phyloP scores from a whole-genome alignment of 2,888 invertebrate genomes.

The Thalpophila matura region DNA sequence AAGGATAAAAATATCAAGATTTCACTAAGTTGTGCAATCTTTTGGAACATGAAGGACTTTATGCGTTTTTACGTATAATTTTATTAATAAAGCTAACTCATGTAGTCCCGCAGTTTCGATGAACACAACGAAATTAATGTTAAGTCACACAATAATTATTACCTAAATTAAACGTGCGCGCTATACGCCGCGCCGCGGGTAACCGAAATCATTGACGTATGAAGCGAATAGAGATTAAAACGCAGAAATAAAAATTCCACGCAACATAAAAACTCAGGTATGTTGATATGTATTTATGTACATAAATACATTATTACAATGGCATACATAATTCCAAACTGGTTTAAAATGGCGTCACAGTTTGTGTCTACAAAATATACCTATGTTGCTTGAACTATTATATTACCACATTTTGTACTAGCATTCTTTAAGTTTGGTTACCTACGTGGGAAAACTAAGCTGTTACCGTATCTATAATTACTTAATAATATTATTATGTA shows the following conservation, averaged over 20 bases:
- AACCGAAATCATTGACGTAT: slow-evolving; percentile 38
- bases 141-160: too few species aligned
- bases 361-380: slow-evolving; percentile 63
- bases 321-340: slow-evolving; percentile 73
- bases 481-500: background rate
- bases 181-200: too few species aligned
- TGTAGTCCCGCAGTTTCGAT: too few species aligned
- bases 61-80: too few species aligned
- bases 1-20: background rate
- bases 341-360: slow-evolving; percentile 73
- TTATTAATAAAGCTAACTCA: too few species aligned
- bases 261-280: slow-evolving; percentile 61
- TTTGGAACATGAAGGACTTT: background rate
- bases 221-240: slow-evolving; percentile 45
- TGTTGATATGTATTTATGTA: slow-evolving; percentile 72
- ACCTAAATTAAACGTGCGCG: too few species aligned
- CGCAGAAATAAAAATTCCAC: slow-evolving; percentile 67
- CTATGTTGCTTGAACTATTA: slow-evolving; percentile 46
- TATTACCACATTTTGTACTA: slow-evolving; percentile 47
- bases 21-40: slow-evolving; percentile 21
- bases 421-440: slow-evolving; percentile 36
- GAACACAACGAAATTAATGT: too few species aligned
- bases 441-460: slow-evolving; percentile 42
- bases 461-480: slow-evolving; percentile 1
- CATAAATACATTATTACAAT: slow-evolving; percentile 74